Base-by-base conservation (phyloP, 2,113 vertebrate species). In the Eptesicus fuscus region DNA sequence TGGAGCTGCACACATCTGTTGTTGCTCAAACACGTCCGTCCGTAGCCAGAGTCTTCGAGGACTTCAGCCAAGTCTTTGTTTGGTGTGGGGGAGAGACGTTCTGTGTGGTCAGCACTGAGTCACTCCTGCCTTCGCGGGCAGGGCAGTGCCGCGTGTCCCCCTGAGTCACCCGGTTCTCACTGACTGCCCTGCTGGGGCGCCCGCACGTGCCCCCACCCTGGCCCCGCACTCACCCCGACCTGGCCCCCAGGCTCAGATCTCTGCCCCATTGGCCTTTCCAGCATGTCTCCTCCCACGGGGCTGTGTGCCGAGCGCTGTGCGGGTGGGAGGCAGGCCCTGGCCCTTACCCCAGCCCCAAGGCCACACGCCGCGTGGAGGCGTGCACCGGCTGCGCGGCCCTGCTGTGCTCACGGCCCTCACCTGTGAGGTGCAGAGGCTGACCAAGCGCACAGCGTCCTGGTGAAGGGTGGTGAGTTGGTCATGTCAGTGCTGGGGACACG, bases 181-280 rank as follows among this genome's bases (percentile, higher is more conserved):
- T 2, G 69, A 35, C 51, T n/a, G 44, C 59, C 28, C 12, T 49
- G 25, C 56, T 37, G 0, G 0, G 2, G 8, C 22, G 18, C 7
- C 7, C 6, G 8, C 53, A 20, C 7, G 53, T 49, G 53, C 53
- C 53, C 20, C 53, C 53, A 56, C 18, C 20, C 18, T 56, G 42
- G 42, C 16, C 44, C 28, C 1, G 0, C 10, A 0, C 35, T 51
- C 5, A 2, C 9, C 32, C 0, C 9, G 44, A 25, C 30, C 12
- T n/a, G 22, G 40, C 14, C 44, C 2, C 10, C 4, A 0, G 4
- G 42, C 65, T 80, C 74, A 53, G n/a, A 5, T 5, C 35, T 2
- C 30, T 35, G 7, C 13, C 22, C 37, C 13, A 13, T 9, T 1
- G 28, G n/a, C 67, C 74, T 77, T 73, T 23, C 17, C 20, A 3